Evolutionary conservation across 2,113 vertebrate species (phyloP).

Genomic region (Zosterops hypoxanthus): DNA sequence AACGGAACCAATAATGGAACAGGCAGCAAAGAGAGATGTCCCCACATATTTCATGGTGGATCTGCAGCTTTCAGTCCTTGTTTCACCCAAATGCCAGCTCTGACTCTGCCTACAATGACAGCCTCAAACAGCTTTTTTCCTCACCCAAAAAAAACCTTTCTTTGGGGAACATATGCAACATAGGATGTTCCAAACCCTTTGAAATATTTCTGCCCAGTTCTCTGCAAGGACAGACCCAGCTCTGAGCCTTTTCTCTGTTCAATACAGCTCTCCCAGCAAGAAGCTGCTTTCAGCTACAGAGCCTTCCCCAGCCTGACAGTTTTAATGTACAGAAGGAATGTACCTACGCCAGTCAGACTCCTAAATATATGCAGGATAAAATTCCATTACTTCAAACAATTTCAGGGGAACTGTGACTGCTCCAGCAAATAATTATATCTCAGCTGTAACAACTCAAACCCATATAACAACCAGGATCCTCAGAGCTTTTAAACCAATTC

Average conservation of each 20-base stretch:
- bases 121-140: neutral
- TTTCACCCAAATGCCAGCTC: neutral
- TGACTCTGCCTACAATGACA: neutral
- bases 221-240: neutral
- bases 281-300: neutral
- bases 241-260: neutral
- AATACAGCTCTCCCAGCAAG: neutral
- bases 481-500: neutral
- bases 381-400: neutral
- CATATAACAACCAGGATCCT: neutral
- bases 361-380: neutral
- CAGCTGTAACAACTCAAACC: neutral
- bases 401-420: neutral
- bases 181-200: neutral
- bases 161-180: neutral
- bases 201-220: neutral
- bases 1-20: fast-evolving
- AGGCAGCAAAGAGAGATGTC: neutral
- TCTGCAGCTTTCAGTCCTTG: neutral
- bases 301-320: neutral
- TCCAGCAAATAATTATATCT: neutral
- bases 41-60: neutral
- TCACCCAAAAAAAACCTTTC: neutral
- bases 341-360: neutral
- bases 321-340: neutral